phyloP scores from a whole-genome alignment of 1,140 invertebrate genomes.

The Drosophila ogumai region DNA sequence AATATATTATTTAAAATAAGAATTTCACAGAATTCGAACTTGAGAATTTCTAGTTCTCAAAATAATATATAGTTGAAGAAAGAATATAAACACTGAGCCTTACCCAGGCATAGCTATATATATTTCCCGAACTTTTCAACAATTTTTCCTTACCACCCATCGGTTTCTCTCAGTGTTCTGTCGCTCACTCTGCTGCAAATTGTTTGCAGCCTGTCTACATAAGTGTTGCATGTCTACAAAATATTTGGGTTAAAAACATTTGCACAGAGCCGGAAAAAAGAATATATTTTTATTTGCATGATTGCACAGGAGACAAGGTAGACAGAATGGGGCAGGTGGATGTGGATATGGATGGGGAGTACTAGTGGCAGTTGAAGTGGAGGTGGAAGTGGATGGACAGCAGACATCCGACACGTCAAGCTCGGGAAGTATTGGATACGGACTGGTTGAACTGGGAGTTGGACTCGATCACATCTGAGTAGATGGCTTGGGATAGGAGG shows the following conservation, averaged over 20 bases:
- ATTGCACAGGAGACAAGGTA: conserved; percentile 60
- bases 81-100: too few relatives aligned
- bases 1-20: too few relatives aligned
- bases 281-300: conserved; percentile 79
- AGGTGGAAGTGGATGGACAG: not conserved
- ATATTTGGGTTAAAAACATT: conserved; percentile 82
- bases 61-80: too few relatives aligned
- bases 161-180: conserved; percentile 32
- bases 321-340: conserved; percentile 3
- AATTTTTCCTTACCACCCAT: not conserved
- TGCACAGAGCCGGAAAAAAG: conserved; percentile 53
- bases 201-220: conserved; percentile 59
- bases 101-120: not conserved
- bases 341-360: conserved; percentile 1
- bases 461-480: not conserved
- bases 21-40: not conserved
- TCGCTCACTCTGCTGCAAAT: conserved; percentile 37
- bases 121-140: too few relatives aligned
- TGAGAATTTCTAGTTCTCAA: not conserved
- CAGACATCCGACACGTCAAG: conserved; percentile 13
- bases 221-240: conserved; percentile 81
- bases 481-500: not conserved
- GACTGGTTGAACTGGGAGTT: not conserved
- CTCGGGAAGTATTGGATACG: not conserved
- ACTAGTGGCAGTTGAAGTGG: not conserved